phyloP scores from a whole-genome alignment of 2,797 vertebrate genomes.

The Benthosema pterotum region DNA sequence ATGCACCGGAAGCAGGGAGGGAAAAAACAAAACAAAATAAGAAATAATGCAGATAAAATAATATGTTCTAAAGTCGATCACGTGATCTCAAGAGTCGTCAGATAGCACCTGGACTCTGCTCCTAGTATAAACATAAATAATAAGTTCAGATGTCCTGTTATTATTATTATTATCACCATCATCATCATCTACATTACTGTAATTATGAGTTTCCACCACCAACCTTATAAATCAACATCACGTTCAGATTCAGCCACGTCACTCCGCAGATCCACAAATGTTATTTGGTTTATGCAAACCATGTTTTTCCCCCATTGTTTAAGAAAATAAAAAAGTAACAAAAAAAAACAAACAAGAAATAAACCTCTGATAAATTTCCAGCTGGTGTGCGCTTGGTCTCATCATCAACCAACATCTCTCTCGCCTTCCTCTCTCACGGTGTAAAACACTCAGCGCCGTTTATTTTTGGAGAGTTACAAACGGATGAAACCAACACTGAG shows the following conservation, averaged over 20 bases:
- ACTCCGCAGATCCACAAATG: slow-evolving; percentile 83
- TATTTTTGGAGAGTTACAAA: too few species aligned
- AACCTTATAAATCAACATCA: slow-evolving; percentile 25
- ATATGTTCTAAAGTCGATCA: slow-evolving; percentile 53
- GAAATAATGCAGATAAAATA: slow-evolving; percentile 42
- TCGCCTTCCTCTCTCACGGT: slow-evolving; percentile 42
- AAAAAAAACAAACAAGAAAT: slow-evolving; percentile 36
- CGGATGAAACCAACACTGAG: slow-evolving; percentile 32
- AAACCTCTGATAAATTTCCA: slow-evolving; percentile 84
- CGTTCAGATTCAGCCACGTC: slow-evolving; percentile 72
- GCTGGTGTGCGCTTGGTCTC: slow-evolving; percentile 74
- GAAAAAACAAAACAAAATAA: slow-evolving; percentile 72
- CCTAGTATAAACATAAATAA: slow-evolving; percentile 85
- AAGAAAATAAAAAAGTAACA: slow-evolving; percentile 44
- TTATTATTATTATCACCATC: slow-evolving; percentile 8
- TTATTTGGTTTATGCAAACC: slow-evolving; percentile 82
- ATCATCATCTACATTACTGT: slow-evolving; percentile 24
- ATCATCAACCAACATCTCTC: slow-evolving; percentile 13
- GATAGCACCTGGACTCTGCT: slow-evolving; percentile 46
- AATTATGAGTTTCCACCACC: slow-evolving; percentile 25
- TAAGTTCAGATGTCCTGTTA: slow-evolving; percentile 70
- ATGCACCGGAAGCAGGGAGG: slow-evolving; percentile 79
- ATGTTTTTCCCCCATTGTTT: slow-evolving; percentile 76
- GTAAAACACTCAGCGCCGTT: slow-evolving; percentile 53
- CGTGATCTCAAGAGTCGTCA: slow-evolving; percentile 13